Conservation (phyloP, 2,888 invertebrate genomes). For the Plagodis dolabraria region DNA sequence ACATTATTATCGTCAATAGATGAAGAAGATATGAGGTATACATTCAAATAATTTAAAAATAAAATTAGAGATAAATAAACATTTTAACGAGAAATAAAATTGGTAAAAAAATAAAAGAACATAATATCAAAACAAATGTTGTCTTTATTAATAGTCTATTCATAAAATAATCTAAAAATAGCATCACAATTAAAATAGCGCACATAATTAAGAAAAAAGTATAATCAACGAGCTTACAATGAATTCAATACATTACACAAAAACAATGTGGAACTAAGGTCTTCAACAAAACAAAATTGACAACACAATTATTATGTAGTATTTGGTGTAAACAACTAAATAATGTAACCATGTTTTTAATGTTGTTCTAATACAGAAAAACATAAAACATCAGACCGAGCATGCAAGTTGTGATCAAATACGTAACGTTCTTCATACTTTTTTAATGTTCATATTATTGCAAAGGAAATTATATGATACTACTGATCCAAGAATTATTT, state of each 20-base stretch:
- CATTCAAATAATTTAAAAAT: background rate
- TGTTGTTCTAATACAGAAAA: no score
- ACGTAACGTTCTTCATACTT: no score
- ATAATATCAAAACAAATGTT: constrained; percentile 62
- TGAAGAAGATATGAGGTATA: background rate
- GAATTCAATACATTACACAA: constrained; percentile 31
- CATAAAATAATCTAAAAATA: constrained; percentile 80
- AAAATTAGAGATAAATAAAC: background rate
- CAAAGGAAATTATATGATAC: no score
- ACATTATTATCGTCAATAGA: constrained; percentile 1
- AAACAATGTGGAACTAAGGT: constrained; percentile 36
- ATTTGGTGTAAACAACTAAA: no score
- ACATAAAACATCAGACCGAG: no score
- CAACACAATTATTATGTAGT: constrained; percentile 4
- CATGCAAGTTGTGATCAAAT: no score
- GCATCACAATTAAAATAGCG: constrained; percentile 75
- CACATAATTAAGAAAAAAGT: constrained; percentile 52
- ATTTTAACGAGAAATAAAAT: constrained; percentile 37
- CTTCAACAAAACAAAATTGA: constrained; percentile 39
- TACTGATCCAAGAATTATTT: no score
- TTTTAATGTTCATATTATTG: no score
- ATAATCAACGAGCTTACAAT: background rate
- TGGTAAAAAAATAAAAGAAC: constrained; percentile 53
- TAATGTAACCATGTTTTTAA: background rate
- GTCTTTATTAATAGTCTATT: constrained; percentile 79